Conservation (phyloP, 2,113 vertebrate genomes). For the Oreochromis aureus region DNA sequence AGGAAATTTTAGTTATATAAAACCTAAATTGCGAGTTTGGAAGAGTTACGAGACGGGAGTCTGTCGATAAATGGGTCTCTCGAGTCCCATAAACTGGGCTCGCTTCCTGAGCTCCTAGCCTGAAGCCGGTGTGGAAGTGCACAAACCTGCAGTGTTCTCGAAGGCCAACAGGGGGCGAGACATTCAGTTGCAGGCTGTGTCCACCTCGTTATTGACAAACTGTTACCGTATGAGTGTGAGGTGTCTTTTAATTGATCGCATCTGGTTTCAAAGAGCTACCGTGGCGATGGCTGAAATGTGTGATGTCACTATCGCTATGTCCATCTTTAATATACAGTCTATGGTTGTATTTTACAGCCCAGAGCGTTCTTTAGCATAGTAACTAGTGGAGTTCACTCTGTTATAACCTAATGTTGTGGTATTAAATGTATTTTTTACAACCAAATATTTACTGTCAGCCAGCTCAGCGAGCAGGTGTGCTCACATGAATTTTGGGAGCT, state of each 20-base stretch:
- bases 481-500: background rate
- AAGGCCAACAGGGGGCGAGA: background rate
- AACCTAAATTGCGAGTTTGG: background rate
- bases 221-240: fast-evolving
- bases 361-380: background rate
- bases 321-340: background rate
- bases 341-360: background rate
- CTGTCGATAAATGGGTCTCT: background rate
- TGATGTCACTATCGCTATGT: background rate
- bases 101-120: background rate
- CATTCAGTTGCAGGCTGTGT: background rate
- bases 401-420: background rate
- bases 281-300: background rate
- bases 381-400: background rate
- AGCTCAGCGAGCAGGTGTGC: background rate
- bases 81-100: background rate
- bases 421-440: background rate
- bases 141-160: background rate
- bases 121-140: background rate
- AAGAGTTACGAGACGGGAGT: fast-evolving
- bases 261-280: background rate
- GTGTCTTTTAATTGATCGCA: fast-evolving
- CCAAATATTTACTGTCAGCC: background rate
- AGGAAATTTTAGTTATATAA: background rate
- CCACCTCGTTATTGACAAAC: background rate